These are phyloP conservation scores for Intellagama lesueurii DNA, from an alignment of 2,797 vertebrate genomes.

Conservation along the genomic window DNA sequence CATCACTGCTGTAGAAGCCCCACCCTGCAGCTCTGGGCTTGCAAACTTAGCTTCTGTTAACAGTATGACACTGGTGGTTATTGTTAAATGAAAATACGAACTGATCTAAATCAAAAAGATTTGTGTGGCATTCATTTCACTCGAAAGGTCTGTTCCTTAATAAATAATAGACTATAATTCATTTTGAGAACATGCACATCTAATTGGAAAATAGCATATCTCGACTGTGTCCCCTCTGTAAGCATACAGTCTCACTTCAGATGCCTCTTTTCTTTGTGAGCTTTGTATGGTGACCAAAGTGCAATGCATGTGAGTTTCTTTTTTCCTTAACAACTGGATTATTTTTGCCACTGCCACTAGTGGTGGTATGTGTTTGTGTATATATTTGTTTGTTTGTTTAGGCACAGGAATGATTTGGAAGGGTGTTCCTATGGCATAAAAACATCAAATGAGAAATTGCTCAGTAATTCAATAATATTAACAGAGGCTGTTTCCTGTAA, in stretches of 20 bases:
- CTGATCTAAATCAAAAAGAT: neutral
- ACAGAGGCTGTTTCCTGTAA: neutral
- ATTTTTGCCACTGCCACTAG: neutral
- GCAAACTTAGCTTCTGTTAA: neutral
- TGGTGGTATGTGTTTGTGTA: neutral
- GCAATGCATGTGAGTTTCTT: neutral
- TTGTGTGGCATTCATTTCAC: neutral
- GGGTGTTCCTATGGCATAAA: neutral
- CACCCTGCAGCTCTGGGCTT: neutral
- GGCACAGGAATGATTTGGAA: neutral
- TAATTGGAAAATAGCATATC: neutral
- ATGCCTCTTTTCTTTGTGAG: neutral
- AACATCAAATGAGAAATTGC: neutral
- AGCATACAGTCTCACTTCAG: neutral
- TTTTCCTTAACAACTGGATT: neutral
- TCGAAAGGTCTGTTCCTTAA: neutral
- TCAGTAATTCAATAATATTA: neutral
- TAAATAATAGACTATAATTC: neutral
- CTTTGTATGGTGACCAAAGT: neutral
- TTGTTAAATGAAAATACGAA: neutral
- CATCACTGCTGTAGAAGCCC: neutral
- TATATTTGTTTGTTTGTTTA: neutral
- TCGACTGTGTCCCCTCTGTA: neutral
- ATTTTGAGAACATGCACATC: neutral
- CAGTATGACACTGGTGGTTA: neutral